A percentile compares a stretch with the other conserved stretches of the same genome.
These are phyloP conservation scores for Agrypnus murinus DNA, from an alignment of 2,888 invertebrate genomes.

Conservation along the genomic window DNA sequence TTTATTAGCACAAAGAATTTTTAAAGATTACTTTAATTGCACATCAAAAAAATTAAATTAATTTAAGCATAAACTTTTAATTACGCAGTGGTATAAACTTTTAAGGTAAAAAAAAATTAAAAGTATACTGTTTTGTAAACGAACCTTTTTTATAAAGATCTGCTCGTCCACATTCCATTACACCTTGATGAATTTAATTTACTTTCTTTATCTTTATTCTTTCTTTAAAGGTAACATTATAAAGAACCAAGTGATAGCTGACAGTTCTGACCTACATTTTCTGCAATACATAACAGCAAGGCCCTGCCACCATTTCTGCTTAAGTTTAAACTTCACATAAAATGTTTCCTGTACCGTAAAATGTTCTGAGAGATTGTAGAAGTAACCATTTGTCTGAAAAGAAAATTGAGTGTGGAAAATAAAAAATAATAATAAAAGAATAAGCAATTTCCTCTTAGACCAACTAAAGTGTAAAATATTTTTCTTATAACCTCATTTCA, in stretches of 20 bases:
- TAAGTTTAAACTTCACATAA: slow-evolving; percentile 50
- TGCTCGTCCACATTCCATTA: slow-evolving; percentile 11
- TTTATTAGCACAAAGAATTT: too few species aligned
- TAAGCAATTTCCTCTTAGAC: slow-evolving; percentile 39
- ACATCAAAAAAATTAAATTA: slow-evolving; percentile 3
- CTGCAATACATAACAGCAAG: slow-evolving; percentile 41
- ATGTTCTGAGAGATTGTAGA: slow-evolving; percentile 45
- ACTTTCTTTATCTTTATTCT: slow-evolving; percentile 34
- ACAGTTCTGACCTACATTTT: slow-evolving; percentile 46
- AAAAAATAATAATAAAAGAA: slow-evolving; percentile 35
- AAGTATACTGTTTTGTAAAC: slow-evolving; percentile 1
- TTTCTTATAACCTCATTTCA: slow-evolving; percentile 21
- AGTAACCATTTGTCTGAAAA: slow-evolving; percentile 39
- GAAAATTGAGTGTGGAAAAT: slow-evolving; percentile 45
- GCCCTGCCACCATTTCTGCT: slow-evolving; percentile 42
- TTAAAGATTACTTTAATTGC: not conserved
- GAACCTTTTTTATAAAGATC: slow-evolving; percentile 1
- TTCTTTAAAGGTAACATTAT: slow-evolving; percentile 17
- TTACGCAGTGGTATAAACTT: not conserved
- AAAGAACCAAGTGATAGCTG: slow-evolving; percentile 36
- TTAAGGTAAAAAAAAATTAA: not conserved
- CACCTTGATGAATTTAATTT: slow-evolving; percentile 33
- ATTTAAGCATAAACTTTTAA: slow-evolving; percentile 15
- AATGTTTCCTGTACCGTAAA: slow-evolving; percentile 48
- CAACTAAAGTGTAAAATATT: slow-evolving; percentile 37